phyloP scores from a whole-genome alignment of 2,797 vertebrate genomes.

The Salmo trutta region DNA sequence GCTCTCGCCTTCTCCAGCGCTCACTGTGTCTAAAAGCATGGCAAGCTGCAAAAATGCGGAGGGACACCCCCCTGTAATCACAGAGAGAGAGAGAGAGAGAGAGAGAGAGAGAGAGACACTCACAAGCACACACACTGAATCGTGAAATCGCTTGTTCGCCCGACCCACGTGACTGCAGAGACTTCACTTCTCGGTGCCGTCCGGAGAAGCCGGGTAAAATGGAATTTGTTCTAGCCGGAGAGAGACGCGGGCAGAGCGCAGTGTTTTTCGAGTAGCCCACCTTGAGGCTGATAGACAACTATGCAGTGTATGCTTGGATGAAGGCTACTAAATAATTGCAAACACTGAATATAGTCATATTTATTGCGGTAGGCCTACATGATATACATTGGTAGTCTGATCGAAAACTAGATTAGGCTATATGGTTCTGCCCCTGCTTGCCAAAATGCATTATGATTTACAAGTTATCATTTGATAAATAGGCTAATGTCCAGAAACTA shows the following conservation, averaged over 20 bases:
- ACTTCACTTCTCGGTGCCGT: constrained; percentile 76
- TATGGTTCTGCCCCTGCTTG: background rate
- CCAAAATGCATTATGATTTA: background rate
- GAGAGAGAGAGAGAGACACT: constrained; percentile 39
- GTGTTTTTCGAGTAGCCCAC: constrained; percentile 4
- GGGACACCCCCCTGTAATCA: constrained; percentile 68
- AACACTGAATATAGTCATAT: too few relatives aligned
- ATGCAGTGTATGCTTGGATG: background rate
- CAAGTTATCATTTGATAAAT: background rate
- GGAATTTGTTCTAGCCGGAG: constrained; percentile 63
- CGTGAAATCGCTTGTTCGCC: constrained; percentile 60
- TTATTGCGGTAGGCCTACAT: too few relatives aligned
- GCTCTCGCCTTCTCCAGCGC: constrained; percentile 73
- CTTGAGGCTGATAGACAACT: constrained; percentile 20
- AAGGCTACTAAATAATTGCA: background rate
- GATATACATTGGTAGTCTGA: too few relatives aligned
- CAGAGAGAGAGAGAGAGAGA: constrained; percentile 33
- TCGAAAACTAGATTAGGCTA: too few relatives aligned
- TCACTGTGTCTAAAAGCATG: constrained; percentile 81
- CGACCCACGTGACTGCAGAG: constrained; percentile 90
- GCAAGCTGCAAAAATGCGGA: constrained; percentile 76
- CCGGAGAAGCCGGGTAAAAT: constrained; percentile 69
- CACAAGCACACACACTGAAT: constrained; percentile 41
- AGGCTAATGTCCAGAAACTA: background rate
- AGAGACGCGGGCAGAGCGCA: constrained; percentile 57